Percentiles rank a stretch among this genome's conserved stretches.
These are phyloP conservation scores for Connochaetes taurinus DNA, from an alignment of 2,113 vertebrate genomes.

Conservation along the genomic window DNA sequence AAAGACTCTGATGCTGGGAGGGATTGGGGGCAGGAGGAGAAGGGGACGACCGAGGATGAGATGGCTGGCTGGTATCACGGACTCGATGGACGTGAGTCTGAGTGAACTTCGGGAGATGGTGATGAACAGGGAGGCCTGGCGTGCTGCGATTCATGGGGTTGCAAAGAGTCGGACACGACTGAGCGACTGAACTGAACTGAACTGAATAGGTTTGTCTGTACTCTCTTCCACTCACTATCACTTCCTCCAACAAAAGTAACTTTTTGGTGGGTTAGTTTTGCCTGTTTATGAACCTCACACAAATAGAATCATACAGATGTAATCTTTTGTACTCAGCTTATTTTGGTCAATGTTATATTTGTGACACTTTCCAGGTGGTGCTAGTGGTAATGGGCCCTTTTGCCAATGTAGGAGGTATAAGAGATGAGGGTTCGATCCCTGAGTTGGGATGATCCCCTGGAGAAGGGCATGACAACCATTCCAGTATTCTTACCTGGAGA, in stretches of 20 bases:
- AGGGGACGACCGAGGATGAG: not conserved
- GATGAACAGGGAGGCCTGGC: not conserved
- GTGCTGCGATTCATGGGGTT: not conserved
- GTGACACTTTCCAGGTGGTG: not conserved
- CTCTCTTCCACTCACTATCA: not conserved
- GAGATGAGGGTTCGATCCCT: not conserved
- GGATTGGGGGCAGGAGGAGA: not conserved
- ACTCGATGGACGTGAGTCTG: not conserved
- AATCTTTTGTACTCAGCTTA: not conserved
- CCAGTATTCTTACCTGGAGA: not conserved
- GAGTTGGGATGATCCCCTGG: not conserved
- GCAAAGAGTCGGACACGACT: not conserved
- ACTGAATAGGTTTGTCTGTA: not conserved
- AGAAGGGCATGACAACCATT: not conserved
- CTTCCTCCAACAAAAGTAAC: not conserved
- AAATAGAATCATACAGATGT: not conserved
- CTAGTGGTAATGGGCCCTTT: not conserved
- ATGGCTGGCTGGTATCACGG: not conserved
- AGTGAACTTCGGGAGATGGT: not conserved
- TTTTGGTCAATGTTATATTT: not conserved
- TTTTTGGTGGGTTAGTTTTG: not conserved
- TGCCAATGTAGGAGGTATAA: not conserved
- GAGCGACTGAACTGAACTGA: not conserved
- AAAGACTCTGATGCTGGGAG: not conserved
- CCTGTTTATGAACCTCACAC: not conserved